Evolutionary conservation across 2,888 invertebrate species (phyloP), one percentile per base, ranked within the genome.

Genomic region (Dendrolimus pini): DNA sequence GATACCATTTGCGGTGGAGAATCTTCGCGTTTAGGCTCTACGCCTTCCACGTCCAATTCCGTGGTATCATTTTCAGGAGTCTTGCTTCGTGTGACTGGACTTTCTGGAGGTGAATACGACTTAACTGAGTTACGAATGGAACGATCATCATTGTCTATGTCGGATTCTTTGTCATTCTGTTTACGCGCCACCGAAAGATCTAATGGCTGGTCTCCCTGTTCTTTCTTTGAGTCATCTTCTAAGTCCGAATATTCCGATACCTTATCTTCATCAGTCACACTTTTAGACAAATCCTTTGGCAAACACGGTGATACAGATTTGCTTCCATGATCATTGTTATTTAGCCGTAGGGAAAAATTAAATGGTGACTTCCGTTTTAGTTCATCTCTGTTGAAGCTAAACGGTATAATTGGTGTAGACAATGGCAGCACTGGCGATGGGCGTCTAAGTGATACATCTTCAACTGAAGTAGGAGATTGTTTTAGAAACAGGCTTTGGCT

Each of bases 121-220:
- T 86, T 89, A 52, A 89, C 65, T 41, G 82, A 85, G 66, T 86
- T 84, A 54, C 83, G 89, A 77, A 83, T 80, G 61, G 86, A 86
- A 66, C 82, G 82, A 65, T 89, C 83, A 30, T 88, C 87, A 56
- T 78, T 80, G 1, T 89, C 89, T 7, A 70, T 70, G 62, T 90
- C 89, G 30, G 80, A 84, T 54, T 85, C 86, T 61, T 85, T 89
- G 41, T 87, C 85, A 55, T 76, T 78, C 61, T 92, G 83, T 75
- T 94, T 93, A 61, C 91, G 85, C 41, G 93, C 86, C 30, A 95
- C 89, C 56, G 95, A 94, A 63, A 96, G 85, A 81, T 96, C 96
- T 54, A 96, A 82, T 0, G 96, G 96, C 74, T 94, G 93, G 61
- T 95, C 94, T 7, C 86, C 85, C 57, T 88, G 84, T 60, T 92